These are phyloP conservation scores for Tenthredo mesomela DNA, from an alignment of 2,888 invertebrate species.

Conservation along the genomic window DNA sequence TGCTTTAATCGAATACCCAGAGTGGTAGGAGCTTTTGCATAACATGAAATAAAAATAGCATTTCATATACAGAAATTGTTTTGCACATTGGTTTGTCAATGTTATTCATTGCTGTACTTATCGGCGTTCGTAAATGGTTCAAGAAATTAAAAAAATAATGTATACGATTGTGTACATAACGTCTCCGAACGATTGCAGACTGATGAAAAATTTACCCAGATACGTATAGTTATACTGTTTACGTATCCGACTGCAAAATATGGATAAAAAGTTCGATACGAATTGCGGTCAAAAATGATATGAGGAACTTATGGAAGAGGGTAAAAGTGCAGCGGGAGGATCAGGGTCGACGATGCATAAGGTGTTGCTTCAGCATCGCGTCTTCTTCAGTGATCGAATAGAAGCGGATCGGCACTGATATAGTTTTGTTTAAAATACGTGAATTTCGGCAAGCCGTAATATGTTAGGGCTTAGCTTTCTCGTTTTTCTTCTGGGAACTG, in stretches of 20 bases:
- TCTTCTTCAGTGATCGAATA: background rate
- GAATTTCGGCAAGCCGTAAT: background rate
- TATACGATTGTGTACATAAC: background rate
- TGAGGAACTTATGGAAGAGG: background rate
- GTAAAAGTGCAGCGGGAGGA: background rate
- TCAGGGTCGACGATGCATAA: background rate
- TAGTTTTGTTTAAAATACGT: background rate
- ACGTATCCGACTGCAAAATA: background rate
- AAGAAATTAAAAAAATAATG: background rate
- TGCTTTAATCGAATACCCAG: background rate
- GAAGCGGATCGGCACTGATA: background rate
- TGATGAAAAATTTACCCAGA: too few species aligned
- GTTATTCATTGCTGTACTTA: background rate
- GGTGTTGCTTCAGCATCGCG: background rate
- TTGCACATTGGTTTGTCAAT: background rate
- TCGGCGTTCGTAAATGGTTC: background rate
- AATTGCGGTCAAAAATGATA: background rate
- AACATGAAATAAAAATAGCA: background rate
- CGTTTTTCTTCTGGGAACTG: constrained; percentile 55
- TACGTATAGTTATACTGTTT: too few species aligned
- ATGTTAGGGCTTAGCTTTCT: constrained; percentile 57
- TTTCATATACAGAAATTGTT: background rate
- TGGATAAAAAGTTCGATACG: background rate
- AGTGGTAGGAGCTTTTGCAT: background rate
- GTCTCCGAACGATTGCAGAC: background rate